Evolutionary conservation across 2,113 vertebrate species (phyloP), one percentile per base, ranked within the genome.

Genomic region (Chloroceryle aenea): DNA sequence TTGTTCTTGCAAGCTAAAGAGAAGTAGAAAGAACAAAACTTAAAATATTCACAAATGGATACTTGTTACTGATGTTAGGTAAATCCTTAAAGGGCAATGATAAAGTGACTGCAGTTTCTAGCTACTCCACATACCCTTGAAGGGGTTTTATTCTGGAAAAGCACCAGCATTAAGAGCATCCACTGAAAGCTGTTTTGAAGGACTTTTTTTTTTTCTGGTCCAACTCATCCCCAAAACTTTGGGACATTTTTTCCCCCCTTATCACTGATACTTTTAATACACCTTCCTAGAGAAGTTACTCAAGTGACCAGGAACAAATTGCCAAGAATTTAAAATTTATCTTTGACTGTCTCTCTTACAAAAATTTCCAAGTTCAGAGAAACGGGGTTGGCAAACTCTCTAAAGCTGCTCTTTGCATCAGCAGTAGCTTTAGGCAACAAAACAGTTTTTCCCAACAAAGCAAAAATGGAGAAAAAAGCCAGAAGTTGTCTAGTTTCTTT

Each of bases 371-470:
- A 89, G n/a, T 63, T 77, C 38, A 86, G 73, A 89, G 61, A 87
- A 97, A 93, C 2, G 2, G 15, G 38, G 26, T 13, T 93, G 69
- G 43, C 55, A 80, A 90, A 94, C 52, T 67, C 42, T 74, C 61
- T 68, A 87, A 86, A 92, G 69, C 38, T 75, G 47, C 52, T 84
- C 72, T 87, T 68, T 55, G 38, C 68, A 92, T 77, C 64, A 84
- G 72, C 67, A 80, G 42, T 67, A 89, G 84, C 73, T 97, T 94
- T 55, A 90, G 82, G 90, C 83, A 68, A 86, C 58, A 82, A 40
- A 83, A 69, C 29, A 42, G 53, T 42, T 94, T 96, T 97, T 68
- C 84, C 71, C 43, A 95, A 72, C 58, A 72, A 89, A 96, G 89
- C 64, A 90, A 95, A 97, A 95, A 91, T 16, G 34, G 25, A 89